Base-by-base conservation (phyloP, 1,140 invertebrate genomes). In the Philotrypesis tridentata region DNA sequence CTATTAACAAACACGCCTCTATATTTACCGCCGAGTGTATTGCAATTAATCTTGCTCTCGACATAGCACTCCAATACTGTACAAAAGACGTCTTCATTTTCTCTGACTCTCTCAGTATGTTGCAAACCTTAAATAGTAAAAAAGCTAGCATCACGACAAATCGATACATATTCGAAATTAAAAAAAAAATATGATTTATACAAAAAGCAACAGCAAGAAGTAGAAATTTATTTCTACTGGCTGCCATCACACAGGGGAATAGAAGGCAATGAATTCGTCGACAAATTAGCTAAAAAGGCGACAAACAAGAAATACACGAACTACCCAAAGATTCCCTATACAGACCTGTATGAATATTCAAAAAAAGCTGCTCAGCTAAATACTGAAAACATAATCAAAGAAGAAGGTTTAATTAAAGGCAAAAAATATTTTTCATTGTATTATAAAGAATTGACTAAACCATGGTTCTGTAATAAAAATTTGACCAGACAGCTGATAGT, bases 21-120 rank as follows among this genome's bases (percentile, higher is more conserved):
- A 17, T 33, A 1, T 78, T 67, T 40, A 78, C 75, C 8, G 70
- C 79, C 43, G 68, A 80, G 33, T 80, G 79, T 27, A 60, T 80
- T 11, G 79, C 79, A 9, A 25, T 80, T 7, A 37, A 73, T 0
- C 70, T 73, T 17, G 79, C 79, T 2, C 23, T 73, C 29, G 37
- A 63, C 8, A 63, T 80, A n/a, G 79, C 55, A 11, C 17, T 63
- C 21, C 14, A 61, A 76, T 3, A 31, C 3, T 0, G 21, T n/a
- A 2, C 25, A 12, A 25, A 12, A 14, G 31, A 65, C 31, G 8
- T 76, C 4, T 37, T 33, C 14, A 76, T 76, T 63, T 65, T 76
- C 27, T 27, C 60, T 1, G 74, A 76, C 31, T 31, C 55, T 14
- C 43, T 76, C n/a, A 76, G 74, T 63, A 55, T 23, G 23, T 25